Evolutionary conservation across 1,140 invertebrate species (phyloP).

Genomic region (Drosophila oshimai): DNA sequence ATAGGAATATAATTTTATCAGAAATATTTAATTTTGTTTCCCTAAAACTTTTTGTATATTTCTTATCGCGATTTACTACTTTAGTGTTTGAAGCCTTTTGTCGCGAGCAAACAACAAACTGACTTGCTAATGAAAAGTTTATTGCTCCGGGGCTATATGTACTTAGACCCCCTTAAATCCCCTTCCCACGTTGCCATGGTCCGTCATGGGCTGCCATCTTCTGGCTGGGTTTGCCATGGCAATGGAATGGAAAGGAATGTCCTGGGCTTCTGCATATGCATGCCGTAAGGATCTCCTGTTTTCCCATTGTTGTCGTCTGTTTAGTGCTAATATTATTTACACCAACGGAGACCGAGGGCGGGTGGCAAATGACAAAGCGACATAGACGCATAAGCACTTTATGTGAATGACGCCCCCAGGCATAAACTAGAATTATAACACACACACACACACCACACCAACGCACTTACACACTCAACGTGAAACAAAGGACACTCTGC

Average conservation of each 20-base stretch:
- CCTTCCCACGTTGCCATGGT: neutral
- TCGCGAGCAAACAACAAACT: slow-evolving; percentile 50
- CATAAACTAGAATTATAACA: slow-evolving; percentile 73
- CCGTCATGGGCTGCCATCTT: slow-evolving; percentile 2
- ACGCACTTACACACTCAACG: slow-evolving; percentile 38
- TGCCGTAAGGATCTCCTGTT: slow-evolving; percentile 5
- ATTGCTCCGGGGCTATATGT: slow-evolving; percentile 55
- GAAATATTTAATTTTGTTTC: neutral
- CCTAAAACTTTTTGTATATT: neutral
- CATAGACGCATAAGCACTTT: slow-evolving; percentile 71
- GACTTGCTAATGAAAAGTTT: slow-evolving; percentile 80
- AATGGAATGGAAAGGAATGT: slow-evolving; percentile 15
- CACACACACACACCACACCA: no score
- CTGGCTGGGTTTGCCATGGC: neutral
- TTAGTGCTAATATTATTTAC: slow-evolving; percentile 79
- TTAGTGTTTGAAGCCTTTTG: slow-evolving; percentile 53
- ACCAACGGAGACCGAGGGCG: slow-evolving; percentile 9
- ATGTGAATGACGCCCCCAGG: slow-evolving; percentile 71
- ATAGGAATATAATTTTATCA: no score
- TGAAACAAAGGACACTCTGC: slow-evolving; percentile 17
- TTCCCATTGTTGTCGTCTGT: slow-evolving; percentile 29
- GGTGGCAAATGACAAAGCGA: slow-evolving; percentile 47
- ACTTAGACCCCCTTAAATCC: slow-evolving; percentile 33
- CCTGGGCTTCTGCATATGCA: slow-evolving; percentile 35
- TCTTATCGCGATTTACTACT: neutral